These are phyloP conservation scores for Drosophila longiperda DNA, from an alignment of 2,888 invertebrate genomes.

Conservation along the genomic window DNA sequence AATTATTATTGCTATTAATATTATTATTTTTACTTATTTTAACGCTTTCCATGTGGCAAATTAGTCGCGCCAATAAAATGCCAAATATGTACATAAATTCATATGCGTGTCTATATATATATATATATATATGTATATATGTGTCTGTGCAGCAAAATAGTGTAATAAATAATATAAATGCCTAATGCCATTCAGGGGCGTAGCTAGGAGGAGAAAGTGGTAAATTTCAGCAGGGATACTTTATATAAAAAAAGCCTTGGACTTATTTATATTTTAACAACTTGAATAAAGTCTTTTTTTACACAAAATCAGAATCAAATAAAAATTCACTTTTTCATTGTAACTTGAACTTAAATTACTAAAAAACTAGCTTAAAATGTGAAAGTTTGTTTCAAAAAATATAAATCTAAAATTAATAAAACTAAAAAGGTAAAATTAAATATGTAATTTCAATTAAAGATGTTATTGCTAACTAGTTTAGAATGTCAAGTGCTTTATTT, in stretches of 20 bases:
- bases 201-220: background rate
- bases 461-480: background rate
- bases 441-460: background rate
- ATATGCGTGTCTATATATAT: constrained; percentile 29
- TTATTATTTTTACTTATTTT: constrained; percentile 29
- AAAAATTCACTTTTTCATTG: background rate
- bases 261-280: background rate
- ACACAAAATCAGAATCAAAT: background rate
- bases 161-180: constrained; percentile 65
- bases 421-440: background rate
- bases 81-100: constrained; percentile 36
- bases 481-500: background rate
- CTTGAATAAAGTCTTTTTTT: background rate
- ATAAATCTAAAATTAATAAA: background rate
- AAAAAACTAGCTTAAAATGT: background rate
- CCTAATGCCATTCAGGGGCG: constrained; percentile 17
- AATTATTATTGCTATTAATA: constrained; percentile 55
- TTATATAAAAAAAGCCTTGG: background rate
- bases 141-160: constrained; percentile 30
- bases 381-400: background rate
- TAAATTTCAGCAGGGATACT: background rate
- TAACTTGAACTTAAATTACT: background rate
- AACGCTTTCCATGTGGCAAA: constrained; percentile 74
- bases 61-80: constrained; percentile 74
- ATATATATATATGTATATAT: constrained; percentile 5